Evolutionary conservation across 1,140 invertebrate genomes (phyloP), one percentile per base, ranked within the genome.

Genomic region (Antheraea mylitta): DNA sequence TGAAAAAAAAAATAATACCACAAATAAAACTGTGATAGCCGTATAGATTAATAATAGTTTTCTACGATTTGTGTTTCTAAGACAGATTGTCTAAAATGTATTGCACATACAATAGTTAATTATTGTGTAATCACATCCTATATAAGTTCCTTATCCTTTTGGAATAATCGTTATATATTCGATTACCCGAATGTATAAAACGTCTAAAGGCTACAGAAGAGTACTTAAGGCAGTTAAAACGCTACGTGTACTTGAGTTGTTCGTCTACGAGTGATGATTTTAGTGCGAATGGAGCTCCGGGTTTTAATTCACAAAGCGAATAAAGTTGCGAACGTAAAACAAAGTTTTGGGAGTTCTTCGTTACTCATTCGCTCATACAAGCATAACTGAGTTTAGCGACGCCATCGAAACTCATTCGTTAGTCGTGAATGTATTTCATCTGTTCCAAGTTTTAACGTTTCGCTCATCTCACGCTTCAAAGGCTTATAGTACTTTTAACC

Each of bases 341-440:
- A 80, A 88, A 87, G 81, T 87, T 91, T 88, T 73, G 83, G 82
- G 69, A 79, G 82, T 81, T 87, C 85, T 88, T 89, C 79, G 82
- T 89, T 90, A 88, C 81, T 83, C 83, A 77, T 78, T 87, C 81
- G 80, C 78, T 84, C 78, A 79, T 78, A 74, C 64, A 74, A 83
- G 78, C 73, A 76, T 72, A 16, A 38, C n/a, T 16, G 13, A 59
- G 48, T 59, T 66, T 18, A 38, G 65, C 45, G 58, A 18, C 36
- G 22, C 19, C 68, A 58, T 68, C 53, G 73, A 65, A 72, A 72
- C 67, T 72, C 38, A 42, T 42, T 42, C 11, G 38, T 42, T 53
- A 53, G 9, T 63, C 30, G 22, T 37, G 61, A 37, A 19, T 48
- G 19, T 53, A 13, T 65, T 65, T 65, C 64, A 53, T n/a, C 45